phyloP scores from a whole-genome alignment of 2,797 vertebrate species.

The Sebastes kiyomatsui region DNA sequence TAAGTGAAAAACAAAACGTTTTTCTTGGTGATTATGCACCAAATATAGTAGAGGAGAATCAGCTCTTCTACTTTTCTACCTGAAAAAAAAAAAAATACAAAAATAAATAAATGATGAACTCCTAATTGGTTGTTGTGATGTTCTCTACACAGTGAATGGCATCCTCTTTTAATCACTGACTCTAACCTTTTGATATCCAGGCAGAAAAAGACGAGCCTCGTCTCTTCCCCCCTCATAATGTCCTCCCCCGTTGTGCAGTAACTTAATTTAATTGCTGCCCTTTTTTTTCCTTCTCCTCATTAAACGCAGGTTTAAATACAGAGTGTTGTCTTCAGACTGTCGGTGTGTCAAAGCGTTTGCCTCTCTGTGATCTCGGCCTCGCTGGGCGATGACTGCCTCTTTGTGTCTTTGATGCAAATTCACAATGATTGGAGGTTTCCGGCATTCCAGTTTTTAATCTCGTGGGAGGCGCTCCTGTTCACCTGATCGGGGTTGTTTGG shows the following conservation, averaged over 20 bases:
- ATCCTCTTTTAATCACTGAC: constrained; percentile 20
- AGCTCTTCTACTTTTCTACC: background rate
- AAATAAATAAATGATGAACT: constrained; percentile 7
- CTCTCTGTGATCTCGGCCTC: constrained; percentile 83
- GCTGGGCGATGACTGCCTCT: constrained; percentile 82
- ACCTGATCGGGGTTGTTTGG: constrained; percentile 64
- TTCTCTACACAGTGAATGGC: background rate
- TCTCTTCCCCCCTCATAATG: background rate
- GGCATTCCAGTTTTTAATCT: constrained; percentile 68
- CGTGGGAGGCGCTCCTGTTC: constrained; percentile 52
- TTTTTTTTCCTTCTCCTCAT: constrained; percentile 67
- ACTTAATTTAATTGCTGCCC: constrained; percentile 31
- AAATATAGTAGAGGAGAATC: background rate
- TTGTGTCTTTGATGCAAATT: constrained; percentile 85
- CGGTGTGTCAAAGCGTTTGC: constrained; percentile 65
- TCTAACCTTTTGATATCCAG: constrained; percentile 39
- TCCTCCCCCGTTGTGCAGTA: constrained; percentile 23
- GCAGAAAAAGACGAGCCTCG: background rate
- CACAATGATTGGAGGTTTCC: constrained; percentile 42
- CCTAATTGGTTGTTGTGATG: constrained; percentile 7
- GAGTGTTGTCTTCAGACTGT: constrained; percentile 84
- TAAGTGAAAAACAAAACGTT: background rate
- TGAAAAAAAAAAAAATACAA: background rate
- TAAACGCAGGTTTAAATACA: constrained; percentile 80
- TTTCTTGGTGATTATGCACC: background rate